A percentile compares a stretch with the other conserved stretches of the same genome.
These are phyloP conservation scores for Microcebus jonahi DNA, from an alignment of 2,113 vertebrate species.

Conservation along the genomic window DNA sequence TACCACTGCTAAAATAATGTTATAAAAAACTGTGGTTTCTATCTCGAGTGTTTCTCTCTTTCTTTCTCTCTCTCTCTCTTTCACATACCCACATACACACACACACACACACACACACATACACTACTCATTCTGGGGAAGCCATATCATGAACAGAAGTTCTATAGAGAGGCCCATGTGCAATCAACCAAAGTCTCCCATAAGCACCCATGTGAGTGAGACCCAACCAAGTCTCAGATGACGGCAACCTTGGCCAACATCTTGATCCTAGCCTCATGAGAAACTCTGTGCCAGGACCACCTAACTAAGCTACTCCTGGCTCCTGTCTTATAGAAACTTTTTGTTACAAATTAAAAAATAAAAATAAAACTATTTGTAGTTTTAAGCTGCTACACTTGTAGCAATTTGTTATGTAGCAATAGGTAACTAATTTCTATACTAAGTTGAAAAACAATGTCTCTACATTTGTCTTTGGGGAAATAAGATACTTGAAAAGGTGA, in stretches of 20 bases:
- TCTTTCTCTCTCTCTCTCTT: neutral
- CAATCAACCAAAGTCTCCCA: neutral
- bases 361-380: neutral
- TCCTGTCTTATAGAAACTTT: neutral
- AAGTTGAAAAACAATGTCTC: constrained; percentile 11
- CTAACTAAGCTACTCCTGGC: neutral
- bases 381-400: neutral
- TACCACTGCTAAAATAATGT: neutral
- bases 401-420: neutral
- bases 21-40: neutral
- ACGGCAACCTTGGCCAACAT: neutral
- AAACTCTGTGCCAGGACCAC: neutral
- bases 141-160: neutral
- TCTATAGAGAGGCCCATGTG: neutral
- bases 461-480: neutral
- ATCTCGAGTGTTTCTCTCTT: neutral
- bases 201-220: neutral
- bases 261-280: neutral
- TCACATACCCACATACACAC: neutral
- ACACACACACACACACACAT: neutral
- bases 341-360: neutral
- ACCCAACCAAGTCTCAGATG: neutral
- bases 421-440: neutral
- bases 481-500: neutral
- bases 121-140: neutral